Base-by-base conservation (phyloP, 2,113 vertebrate species). In the Bubo scandiacus region DNA sequence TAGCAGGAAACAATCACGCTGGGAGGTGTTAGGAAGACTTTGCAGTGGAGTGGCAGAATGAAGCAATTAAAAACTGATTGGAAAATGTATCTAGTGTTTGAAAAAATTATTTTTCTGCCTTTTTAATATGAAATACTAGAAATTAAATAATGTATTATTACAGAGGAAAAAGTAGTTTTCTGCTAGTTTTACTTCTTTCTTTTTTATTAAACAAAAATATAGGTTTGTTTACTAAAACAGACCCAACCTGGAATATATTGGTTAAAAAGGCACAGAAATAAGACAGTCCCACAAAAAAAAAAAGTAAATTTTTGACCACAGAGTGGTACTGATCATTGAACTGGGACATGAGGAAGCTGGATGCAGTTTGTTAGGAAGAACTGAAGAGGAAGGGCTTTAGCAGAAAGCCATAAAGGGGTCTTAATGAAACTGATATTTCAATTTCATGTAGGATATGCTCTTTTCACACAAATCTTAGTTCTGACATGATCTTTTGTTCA, bases 21-120 rank as follows among this genome's bases (percentile, higher is more conserved):
- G 62, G 61, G 89, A 96, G 89, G 96, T 97, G 96, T 96, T 96
- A 94, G 74, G 58, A 89, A 93, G 95, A 67, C 19, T 95, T 92
- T 80, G 54, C 81, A 72, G 49, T 72, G 49, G 57, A 81, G 65
- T 92, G 49, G 92, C 90, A 91, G 70, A 87, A 71, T 55, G 58
- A 89, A 87, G n/a, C 17, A 77, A 92, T 91, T 97, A 81, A 82
- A 86, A 92, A 42, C 23, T 75, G 77, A 15, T 72, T 79, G 45
- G 36, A 36, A 92, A 96, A 91, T 63, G 2, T 15, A 87, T 55
- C 70, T 85, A 68, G 90, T 81, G 55, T 88, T 59, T 42, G 16
- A 70, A 90, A 66, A 79, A 54, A 42, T 8, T 6, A 20, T 29
- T 81, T 81, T 77, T 27, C 34, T 71, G 8, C 3, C 15, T 47